Percentiles rank a stretch among this genome's conserved stretches.
Evolutionary conservation across 2,113 vertebrate genomes (phyloP).

Genomic region (Dicaeum eximium): DNA sequence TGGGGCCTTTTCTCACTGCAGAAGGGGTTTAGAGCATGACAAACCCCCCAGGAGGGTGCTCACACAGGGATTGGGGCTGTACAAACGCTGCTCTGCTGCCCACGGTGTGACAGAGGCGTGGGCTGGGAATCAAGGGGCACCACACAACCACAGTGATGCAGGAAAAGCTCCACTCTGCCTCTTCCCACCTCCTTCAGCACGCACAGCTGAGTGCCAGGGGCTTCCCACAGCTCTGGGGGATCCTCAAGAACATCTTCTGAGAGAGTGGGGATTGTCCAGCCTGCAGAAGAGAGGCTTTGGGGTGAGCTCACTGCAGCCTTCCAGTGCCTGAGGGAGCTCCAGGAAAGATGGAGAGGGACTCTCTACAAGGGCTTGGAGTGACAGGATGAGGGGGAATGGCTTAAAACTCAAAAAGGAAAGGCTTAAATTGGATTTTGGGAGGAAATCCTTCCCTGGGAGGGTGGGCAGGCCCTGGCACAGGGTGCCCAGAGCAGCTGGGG

Average conservation of each 20-base stretch:
- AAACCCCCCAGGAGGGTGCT: not conserved
- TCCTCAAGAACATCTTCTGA: not conserved
- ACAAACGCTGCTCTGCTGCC: not conserved
- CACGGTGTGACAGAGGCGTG: not conserved
- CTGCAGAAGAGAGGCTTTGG: not conserved
- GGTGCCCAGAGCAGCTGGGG: not conserved
- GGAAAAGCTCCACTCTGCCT: not conserved
- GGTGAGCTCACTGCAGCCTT: not conserved
- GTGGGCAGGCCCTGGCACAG: not conserved
- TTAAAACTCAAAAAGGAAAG: not conserved
- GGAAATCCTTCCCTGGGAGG: not conserved
- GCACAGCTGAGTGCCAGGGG: not conserved
- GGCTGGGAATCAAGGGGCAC: not conserved
- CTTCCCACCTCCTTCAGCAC: not conserved
- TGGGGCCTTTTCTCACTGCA: not conserved
- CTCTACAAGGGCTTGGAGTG: not conserved
- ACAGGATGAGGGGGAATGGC: not conserved
- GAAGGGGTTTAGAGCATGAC: fast-evolving
- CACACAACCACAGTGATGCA: fast-evolving
- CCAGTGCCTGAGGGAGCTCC: not conserved
- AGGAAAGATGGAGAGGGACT: not conserved
- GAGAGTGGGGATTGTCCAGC: not conserved
- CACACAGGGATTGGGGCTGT: fast-evolving
- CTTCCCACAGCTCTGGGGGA: not conserved
- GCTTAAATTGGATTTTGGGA: not conserved